Evolutionary conservation across 2,113 vertebrate genomes (phyloP).

Genomic region (Atlantisia rogersi): DNA sequence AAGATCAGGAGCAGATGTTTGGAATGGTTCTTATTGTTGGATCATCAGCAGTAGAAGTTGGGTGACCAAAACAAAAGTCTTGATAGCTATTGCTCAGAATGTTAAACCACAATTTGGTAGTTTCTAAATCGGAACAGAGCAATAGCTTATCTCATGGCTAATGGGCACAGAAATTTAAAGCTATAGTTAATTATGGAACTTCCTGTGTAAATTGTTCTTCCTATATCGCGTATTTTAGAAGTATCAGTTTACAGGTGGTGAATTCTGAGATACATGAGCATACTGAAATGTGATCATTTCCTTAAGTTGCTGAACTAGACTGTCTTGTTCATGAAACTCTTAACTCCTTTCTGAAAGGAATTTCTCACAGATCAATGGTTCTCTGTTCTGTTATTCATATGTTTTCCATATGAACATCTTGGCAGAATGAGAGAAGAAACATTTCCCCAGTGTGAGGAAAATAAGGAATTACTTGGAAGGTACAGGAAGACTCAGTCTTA

Average conservation of each 20-base stretch:
- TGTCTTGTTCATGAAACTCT: background rate
- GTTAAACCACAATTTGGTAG: background rate
- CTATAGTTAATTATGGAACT: background rate
- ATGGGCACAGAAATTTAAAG: background rate
- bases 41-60: background rate
- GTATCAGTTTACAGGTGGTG: background rate
- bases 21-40: background rate
- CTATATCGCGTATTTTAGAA: background rate
- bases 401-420: background rate
- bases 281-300: background rate
- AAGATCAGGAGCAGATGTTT: background rate
- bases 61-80: background rate
- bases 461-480: background rate
- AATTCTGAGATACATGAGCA: background rate
- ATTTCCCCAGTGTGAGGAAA: background rate
- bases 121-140: background rate
- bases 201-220: background rate
- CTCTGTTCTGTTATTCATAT: background rate
- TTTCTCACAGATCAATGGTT: background rate
- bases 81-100: background rate
- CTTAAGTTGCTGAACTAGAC: background rate
- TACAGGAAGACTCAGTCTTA: background rate
- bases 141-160: background rate
- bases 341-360: background rate
- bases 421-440: background rate